These are phyloP conservation scores for Andrena dorsata DNA, from an alignment of 2,888 invertebrate genomes.

Conservation along the genomic window DNA sequence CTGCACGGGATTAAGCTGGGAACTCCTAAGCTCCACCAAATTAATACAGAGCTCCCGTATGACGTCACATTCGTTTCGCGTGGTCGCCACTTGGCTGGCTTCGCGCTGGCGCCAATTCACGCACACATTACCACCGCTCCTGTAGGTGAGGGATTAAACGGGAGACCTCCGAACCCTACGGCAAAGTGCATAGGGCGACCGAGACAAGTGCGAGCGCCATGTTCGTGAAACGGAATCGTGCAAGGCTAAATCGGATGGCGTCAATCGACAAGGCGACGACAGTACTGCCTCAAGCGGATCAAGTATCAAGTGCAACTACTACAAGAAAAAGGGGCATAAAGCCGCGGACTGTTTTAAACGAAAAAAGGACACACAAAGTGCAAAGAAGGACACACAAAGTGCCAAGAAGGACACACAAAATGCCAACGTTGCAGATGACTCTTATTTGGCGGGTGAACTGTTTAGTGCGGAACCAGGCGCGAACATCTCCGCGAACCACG, in stretches of 20 bases:
- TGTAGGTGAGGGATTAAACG: too few species aligned
- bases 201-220: not conserved
- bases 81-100: too few species aligned
- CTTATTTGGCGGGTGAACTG: not conserved
- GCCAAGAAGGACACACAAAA: not conserved
- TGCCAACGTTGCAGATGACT: not conserved
- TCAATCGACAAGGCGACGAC: not conserved
- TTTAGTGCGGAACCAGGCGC: too few species aligned
- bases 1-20: too few species aligned
- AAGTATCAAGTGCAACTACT: not conserved
- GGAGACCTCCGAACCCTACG: too few species aligned
- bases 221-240: not conserved
- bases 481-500: not conserved
- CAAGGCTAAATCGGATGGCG: not conserved
- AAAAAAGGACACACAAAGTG: not conserved
- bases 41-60: too few species aligned
- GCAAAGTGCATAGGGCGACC: not conserved
- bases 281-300: too few species aligned
- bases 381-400: not conserved
- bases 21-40: too few species aligned
- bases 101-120: too few species aligned
- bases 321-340: not conserved
- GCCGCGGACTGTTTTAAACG: not conserved
- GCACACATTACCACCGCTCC: too few species aligned
- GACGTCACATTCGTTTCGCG: too few species aligned